A percentile compares a stretch with the other conserved stretches of the same genome.
Evolutionary conservation across 1,140 invertebrate genomes (phyloP).

Genomic region (Penaeus chinensis): DNA sequence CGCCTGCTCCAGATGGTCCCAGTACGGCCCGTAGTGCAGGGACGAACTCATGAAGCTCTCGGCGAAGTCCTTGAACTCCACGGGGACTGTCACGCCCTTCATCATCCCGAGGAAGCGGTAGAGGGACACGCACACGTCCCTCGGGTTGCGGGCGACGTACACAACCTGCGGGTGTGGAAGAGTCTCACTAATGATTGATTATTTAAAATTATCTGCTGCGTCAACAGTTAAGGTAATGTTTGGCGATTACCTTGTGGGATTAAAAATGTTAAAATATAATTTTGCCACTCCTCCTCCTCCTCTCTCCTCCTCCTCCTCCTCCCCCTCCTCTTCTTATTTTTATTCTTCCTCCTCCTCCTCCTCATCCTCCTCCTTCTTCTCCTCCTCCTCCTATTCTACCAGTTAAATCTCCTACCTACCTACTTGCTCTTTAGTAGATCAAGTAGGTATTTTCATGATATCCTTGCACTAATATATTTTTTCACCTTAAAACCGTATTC

Average conservation of each 20-base stretch:
- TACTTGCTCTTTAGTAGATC: no score
- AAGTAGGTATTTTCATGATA: no score
- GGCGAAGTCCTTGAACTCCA: not conserved
- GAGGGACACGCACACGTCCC: conserved; percentile 15
- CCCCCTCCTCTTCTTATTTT: not conserved
- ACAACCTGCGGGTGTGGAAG: conserved; percentile 5
- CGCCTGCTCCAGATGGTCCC: conserved; percentile 32
- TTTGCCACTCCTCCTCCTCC: not conserved
- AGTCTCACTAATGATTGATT: not conserved
- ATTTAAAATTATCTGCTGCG: no score
- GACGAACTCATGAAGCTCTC: not conserved
- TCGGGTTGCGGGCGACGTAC: conserved; percentile 35
- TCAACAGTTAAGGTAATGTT: no score
- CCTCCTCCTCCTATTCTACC: no score
- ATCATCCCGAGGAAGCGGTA: conserved; percentile 8
- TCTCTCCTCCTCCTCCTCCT: not conserved
- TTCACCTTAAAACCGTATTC: not conserved
- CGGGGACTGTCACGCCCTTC: not conserved
- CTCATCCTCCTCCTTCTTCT: no score
- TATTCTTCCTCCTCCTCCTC: no score
- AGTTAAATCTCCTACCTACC: no score
- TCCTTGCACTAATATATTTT: not conserved
- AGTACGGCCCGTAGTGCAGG: conserved; percentile 2
- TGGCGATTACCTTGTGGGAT: no score
- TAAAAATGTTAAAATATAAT: no score